phyloP scores from a whole-genome alignment of 2,797 vertebrate species.

The Salarias fasciatus region DNA sequence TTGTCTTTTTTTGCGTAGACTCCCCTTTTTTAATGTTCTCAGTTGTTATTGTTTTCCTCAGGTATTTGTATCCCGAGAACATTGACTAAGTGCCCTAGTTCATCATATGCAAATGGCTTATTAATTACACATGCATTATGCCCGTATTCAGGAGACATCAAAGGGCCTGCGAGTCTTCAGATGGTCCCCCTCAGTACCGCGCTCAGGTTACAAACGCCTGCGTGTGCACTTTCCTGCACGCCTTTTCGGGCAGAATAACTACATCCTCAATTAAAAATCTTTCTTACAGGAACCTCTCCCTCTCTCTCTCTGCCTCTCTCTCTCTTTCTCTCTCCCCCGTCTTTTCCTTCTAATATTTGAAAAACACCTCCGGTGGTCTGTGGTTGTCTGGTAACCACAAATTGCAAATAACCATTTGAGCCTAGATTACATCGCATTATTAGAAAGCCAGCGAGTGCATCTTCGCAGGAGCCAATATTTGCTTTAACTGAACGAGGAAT shows the following conservation, averaged over 20 bases:
- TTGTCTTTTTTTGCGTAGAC: constrained; percentile 90
- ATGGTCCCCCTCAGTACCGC: constrained; percentile 77
- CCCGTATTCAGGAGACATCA: constrained; percentile 90
- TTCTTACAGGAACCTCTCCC: constrained; percentile 91
- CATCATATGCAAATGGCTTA: constrained; percentile 98
- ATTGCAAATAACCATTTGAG: constrained; percentile 71
- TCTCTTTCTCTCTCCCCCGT: constrained; percentile 77
- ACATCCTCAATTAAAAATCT: constrained; percentile 92
- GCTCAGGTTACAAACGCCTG: constrained; percentile 81
- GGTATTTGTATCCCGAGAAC: constrained; percentile 97
- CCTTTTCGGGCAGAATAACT: constrained; percentile 76
- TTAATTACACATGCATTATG: constrained; percentile 99
- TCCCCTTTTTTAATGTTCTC: constrained; percentile 95
- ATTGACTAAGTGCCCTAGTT: constrained; percentile 97
- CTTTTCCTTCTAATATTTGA: constrained; percentile 92
- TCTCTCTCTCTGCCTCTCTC: constrained; percentile 16
- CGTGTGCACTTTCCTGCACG: constrained; percentile 79
- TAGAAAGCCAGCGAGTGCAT: constrained; percentile 56
- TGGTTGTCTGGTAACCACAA: constrained; percentile 67
- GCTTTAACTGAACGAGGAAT: constrained; percentile 29
- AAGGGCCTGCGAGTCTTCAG: constrained; percentile 85
- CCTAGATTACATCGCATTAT: constrained; percentile 62
- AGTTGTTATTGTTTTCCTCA: constrained; percentile 90
- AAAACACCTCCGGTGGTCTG: constrained; percentile 89
- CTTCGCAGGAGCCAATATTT: constrained; percentile 44